phyloP scores from a whole-genome alignment of 2,797 vertebrate genomes.

The Neopelma chrysocephalum region DNA sequence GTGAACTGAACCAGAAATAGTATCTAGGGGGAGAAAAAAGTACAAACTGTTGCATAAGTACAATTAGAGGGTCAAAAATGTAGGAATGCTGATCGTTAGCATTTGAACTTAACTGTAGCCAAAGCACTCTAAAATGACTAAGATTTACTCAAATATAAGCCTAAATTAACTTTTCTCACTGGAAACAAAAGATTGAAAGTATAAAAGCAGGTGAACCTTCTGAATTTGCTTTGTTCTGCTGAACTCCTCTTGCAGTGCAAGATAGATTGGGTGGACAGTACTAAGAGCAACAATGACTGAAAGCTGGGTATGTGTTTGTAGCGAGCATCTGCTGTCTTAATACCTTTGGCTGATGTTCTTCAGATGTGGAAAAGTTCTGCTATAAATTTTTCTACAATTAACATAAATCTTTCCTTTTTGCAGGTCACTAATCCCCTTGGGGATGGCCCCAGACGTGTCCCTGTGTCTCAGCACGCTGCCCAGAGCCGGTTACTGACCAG shows the following conservation, averaged over 20 bases:
- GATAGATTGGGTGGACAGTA: not conserved
- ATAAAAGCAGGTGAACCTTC: not conserved
- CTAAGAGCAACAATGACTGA: not conserved
- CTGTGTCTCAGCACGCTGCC: conserved; percentile 64
- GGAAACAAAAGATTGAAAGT: not conserved
- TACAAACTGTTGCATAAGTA: no score
- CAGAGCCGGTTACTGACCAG: conserved; percentile 47
- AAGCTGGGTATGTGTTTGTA: not conserved
- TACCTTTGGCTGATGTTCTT: not conserved
- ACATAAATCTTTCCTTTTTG: not conserved
- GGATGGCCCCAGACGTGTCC: conserved; percentile 83
- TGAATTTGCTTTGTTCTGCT: not conserved
- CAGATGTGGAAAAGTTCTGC: not conserved
- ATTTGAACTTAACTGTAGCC: not conserved
- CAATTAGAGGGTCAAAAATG: not conserved
- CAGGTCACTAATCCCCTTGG: conserved; percentile 22
- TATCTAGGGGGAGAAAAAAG: not conserved
- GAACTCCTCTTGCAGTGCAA: not conserved
- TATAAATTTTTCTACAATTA: not conserved
- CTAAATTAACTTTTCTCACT: not conserved
- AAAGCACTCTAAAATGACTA: not conserved
- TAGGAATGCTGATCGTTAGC: not conserved
- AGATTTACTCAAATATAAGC: not conserved
- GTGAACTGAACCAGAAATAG: not conserved
- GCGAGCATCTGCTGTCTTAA: not conserved